These are phyloP conservation scores for Eriocheir sinensis DNA, from an alignment of 1,140 invertebrate genomes.

Conservation along the genomic window DNA sequence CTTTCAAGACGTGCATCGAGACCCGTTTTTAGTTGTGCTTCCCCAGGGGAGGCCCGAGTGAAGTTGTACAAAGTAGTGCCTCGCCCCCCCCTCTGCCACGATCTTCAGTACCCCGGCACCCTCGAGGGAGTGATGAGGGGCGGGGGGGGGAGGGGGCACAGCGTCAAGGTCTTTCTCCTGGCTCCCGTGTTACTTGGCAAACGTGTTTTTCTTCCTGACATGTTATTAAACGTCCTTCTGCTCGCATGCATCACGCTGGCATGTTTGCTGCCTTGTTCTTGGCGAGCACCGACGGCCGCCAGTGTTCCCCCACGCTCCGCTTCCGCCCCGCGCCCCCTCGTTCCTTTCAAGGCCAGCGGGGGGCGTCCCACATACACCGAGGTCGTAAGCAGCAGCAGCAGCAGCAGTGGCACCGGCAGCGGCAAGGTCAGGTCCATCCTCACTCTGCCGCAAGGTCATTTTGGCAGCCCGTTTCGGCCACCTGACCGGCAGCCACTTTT, in stretches of 20 bases:
- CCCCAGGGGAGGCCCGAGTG: neutral
- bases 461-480: neutral
- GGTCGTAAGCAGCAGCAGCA: neutral
- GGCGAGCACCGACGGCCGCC: no score
- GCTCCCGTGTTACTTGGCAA: neutral
- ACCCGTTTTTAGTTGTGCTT: neutral
- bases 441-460: neutral
- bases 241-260: neutral
- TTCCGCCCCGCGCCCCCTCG: neutral
- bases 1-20: neutral
- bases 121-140: neutral
- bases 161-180: neutral
- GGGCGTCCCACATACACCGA: neutral
- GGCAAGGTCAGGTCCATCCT: neutral
- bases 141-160: neutral
- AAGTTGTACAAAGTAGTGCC: neutral
- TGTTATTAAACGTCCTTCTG: neutral
- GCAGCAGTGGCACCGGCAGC: neutral
- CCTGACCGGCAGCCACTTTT: neutral
- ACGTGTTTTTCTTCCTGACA: neutral
- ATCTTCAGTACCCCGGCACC: neutral
- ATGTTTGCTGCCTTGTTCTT: neutral
- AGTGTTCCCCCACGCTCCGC: neutral
- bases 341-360: slow-evolving; percentile 1
- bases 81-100: neutral